Conservation (phyloP, 2,797 vertebrate species). For the Myotis myotis region DNA sequence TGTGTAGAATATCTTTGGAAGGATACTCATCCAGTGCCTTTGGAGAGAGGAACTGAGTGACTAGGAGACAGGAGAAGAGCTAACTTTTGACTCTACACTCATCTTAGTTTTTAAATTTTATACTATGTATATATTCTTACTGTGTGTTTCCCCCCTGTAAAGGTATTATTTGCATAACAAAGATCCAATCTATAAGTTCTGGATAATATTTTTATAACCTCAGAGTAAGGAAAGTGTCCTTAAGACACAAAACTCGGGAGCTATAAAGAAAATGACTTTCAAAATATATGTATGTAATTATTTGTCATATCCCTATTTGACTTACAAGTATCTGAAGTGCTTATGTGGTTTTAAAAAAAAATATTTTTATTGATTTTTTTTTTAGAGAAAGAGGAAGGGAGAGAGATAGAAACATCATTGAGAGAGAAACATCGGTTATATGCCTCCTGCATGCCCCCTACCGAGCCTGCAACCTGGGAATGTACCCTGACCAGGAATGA, state of each 20-base stretch:
- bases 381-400: too few relatives aligned
- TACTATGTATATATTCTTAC: background rate
- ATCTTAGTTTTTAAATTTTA: slow-evolving; percentile 8
- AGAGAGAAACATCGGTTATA: background rate
- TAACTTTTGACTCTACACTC: background rate
- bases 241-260: background rate
- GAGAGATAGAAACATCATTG: background rate
- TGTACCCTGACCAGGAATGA: background rate
- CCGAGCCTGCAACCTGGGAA: background rate
- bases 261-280: background rate
- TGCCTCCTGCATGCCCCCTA: background rate
- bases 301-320: background rate
- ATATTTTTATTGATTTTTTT: background rate
- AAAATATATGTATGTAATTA: background rate
- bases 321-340: background rate
- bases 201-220: background rate
- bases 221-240: background rate
- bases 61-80: background rate
- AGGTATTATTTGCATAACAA: slow-evolving; percentile 23
- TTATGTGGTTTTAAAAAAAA: background rate
- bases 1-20: background rate
- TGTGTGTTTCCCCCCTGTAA: background rate
- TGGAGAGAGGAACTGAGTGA: background rate
- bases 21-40: background rate
- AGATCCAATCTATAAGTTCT: background rate